These are phyloP conservation scores for Myiagra hebetior DNA, from an alignment of 2,113 vertebrate genomes.

Conservation along the genomic window DNA sequence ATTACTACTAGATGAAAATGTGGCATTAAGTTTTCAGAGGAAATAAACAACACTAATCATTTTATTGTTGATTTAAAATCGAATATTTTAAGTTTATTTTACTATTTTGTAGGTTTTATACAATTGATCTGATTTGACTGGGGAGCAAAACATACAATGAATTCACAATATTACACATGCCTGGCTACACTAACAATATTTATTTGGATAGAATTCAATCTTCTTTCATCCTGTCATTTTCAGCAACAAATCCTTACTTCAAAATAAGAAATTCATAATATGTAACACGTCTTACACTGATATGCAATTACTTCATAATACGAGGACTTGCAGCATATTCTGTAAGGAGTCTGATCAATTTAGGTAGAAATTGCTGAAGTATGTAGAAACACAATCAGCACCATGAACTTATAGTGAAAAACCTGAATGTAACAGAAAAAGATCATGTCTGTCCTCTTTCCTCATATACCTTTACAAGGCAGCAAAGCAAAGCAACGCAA, in stretches of 20 bases:
- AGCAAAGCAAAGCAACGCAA: background rate
- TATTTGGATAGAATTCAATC: background rate
- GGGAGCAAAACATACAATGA: background rate
- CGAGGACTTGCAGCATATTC: background rate
- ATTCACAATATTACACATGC: background rate
- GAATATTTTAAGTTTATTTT: conserved; percentile 2
- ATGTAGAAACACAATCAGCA: background rate
- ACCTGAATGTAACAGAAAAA: background rate
- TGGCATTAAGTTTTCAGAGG: background rate
- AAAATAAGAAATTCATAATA: background rate
- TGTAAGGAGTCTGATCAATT: background rate
- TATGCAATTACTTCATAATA: background rate
- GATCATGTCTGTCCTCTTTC: background rate
- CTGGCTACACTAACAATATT: background rate
- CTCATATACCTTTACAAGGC: background rate
- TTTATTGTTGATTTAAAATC: background rate
- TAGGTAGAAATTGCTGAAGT: background rate
- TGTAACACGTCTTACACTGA: background rate
- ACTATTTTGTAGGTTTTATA: background rate
- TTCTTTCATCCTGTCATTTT: background rate
- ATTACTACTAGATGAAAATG: background rate
- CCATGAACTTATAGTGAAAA: background rate
- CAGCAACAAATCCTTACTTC: background rate
- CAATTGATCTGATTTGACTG: background rate
- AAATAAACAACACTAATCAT: background rate